Conservation (phyloP, 1,140 invertebrate genomes). For the Nephila pilipes region DNA sequence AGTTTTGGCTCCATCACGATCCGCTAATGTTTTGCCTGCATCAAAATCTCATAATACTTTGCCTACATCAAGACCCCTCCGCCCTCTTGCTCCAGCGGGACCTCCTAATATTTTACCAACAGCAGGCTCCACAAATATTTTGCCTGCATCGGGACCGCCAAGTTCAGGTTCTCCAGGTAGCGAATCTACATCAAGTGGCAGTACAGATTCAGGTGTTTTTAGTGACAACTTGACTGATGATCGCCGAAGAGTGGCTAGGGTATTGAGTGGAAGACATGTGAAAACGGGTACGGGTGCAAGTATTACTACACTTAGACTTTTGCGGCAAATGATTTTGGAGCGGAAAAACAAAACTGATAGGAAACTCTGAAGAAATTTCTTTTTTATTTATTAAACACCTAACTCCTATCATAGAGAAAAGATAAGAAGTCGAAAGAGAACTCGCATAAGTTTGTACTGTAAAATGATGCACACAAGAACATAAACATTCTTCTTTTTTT, state of each 20-base stretch:
- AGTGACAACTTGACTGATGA: slow-evolving; percentile 49
- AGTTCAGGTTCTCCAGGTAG: slow-evolving; percentile 57
- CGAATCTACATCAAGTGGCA: slow-evolving; percentile 62
- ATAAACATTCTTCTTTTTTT: too few relatives aligned
- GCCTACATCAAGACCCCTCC: not conserved
- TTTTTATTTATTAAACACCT: not conserved
- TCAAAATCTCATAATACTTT: not conserved
- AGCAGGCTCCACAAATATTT: not conserved
- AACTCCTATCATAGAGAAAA: not conserved
- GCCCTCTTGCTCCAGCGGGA: not conserved
- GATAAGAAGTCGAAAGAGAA: not conserved
- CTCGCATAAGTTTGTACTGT: too few relatives aligned
- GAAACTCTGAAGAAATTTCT: not conserved
- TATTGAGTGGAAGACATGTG: slow-evolving; percentile 40
- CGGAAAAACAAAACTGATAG: slow-evolving; percentile 50
- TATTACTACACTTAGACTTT: slow-evolving; percentile 26
- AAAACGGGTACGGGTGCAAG: slow-evolving; percentile 60
- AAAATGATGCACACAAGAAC: too few relatives aligned
- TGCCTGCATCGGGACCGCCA: slow-evolving; percentile 1
- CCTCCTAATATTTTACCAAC: not conserved
- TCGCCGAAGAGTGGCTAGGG: slow-evolving; percentile 22
- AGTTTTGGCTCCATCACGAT: not conserved
- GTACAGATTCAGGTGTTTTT: slow-evolving; percentile 63
- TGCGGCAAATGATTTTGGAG: slow-evolving; percentile 54
- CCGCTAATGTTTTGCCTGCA: not conserved